Conservation (phyloP, 2,888 invertebrate species). For the Helobdella robusta region DNA sequence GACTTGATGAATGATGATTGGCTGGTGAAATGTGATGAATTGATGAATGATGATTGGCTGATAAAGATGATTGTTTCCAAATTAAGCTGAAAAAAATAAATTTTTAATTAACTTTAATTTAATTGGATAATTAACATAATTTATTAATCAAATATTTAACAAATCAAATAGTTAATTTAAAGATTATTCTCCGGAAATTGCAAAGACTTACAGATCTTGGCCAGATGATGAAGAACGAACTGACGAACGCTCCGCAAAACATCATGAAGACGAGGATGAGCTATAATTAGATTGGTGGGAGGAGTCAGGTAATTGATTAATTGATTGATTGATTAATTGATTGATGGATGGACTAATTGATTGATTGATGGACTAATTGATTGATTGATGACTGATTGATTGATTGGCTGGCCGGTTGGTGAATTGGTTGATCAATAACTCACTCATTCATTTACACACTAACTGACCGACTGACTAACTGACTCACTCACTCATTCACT, state of each 20-base stretch:
- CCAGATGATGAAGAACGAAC: conserved; percentile 39
- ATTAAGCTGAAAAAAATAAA: background rate
- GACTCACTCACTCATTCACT: no score
- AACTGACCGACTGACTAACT: no score
- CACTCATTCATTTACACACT: no score
- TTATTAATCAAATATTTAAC: no score
- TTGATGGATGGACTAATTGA: no score
- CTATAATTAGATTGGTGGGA: conserved; percentile 32
- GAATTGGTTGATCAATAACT: conserved; percentile 3
- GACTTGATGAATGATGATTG: background rate
- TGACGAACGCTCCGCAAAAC: conserved; percentile 39
- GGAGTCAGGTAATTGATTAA: background rate
- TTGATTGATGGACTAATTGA: background rate
- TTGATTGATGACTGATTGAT: background rate
- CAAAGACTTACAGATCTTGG: conserved; percentile 38
- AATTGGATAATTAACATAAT: no score
- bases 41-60: no score
- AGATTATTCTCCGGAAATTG: no score
- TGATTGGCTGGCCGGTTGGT: conserved; percentile 2
- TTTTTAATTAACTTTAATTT: background rate
- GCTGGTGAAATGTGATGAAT: background rate
- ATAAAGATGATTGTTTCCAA: background rate
- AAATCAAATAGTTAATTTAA: no score
- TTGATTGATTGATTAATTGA: no score
- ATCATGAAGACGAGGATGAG: conserved; percentile 39